These are phyloP conservation scores for Luperina nickerlii DNA, from an alignment of 2,888 invertebrate species.

Conservation along the genomic window DNA sequence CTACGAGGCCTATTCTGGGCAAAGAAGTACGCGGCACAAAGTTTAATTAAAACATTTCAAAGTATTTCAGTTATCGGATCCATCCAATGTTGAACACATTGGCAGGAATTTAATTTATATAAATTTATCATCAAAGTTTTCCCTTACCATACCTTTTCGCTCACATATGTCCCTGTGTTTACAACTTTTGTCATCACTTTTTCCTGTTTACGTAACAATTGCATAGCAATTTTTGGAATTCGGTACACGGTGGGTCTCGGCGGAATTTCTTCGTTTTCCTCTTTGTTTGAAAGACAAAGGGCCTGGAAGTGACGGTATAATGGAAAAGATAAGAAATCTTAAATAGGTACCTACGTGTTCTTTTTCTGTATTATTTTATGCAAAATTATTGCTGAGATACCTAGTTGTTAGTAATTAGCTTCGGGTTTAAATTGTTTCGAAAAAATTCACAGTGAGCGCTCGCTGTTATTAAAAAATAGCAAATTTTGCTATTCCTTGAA, in stretches of 20 bases:
- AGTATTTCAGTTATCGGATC: conserved; percentile 43
- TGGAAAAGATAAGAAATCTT: conserved; percentile 17
- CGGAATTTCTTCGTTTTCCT: conserved; percentile 28
- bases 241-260: conserved; percentile 24
- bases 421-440: background rate
- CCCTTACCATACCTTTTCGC: conserved; percentile 28
- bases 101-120: conserved; percentile 55
- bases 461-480: background rate
- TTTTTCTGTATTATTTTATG: background rate
- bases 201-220: conserved; percentile 57
- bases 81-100: conserved; percentile 29
- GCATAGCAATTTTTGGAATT: conserved; percentile 52
- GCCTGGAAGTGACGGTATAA: conserved; percentile 5
- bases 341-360: background rate
- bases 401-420: background rate
- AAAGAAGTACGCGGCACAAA: conserved; percentile 16
- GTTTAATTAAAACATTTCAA: conserved; percentile 54
- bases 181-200: conserved; percentile 47
- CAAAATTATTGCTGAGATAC: background rate
- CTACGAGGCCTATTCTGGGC: conserved; percentile 17
- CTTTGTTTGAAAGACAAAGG: conserved; percentile 11
- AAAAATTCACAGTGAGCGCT: background rate
- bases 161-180: conserved; percentile 38
- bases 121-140: conserved; percentile 43
- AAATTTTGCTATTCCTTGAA: background rate